Base-by-base conservation (phyloP, 2,888 invertebrate species). In the Rhingia rostrata region DNA sequence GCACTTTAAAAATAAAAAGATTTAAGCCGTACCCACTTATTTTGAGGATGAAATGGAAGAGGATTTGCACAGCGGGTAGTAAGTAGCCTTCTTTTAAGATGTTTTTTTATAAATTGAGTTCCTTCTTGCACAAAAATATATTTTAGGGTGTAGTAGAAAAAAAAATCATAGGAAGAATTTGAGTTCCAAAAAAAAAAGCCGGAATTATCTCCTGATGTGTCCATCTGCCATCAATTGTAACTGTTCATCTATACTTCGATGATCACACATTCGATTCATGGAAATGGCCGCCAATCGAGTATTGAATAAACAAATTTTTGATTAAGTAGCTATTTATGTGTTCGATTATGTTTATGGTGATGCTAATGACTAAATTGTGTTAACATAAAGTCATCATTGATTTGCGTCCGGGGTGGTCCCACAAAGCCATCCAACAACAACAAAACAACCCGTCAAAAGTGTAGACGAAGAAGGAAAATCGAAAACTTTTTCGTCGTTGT, bases 281-380 rank as follows among this genome's bases (percentile, higher is more conserved):
- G 61, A 14, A 12, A 47, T 32, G 7, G 10, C 4, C 51, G 67
- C 32, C 43, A 77, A 77, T 64, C 64, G 45, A 58, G 14, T 14
- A n/a, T 6, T 10, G 58, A 70, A 77, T 53, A 53, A 70, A 64
- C 58, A 41, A 63, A 41, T 56, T 10, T 22, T 69, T 67, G 69
- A 80, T 74, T 74, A 70, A 75, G 80, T 75, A 75, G 74, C 83
- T 14, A 63, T 41, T 63, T 63, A 43, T 45, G 73, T 45, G 61
- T 54, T 60, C 56, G 70, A 61, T 75, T 80, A 75, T 78, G 64
- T 54, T 70, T 70, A 67, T 60, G 74, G 47, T 74, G 58, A 79
- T 80, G 80, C 47, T 74, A 63, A 79, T 80, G 80, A 70, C 74
- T 70, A 75, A 84, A 84, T 79, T 69, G 61, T 73, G 79, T 69